Percentiles rank a stretch among this genome's conserved stretches.
These are phyloP conservation scores for Saccopteryx leptura DNA, from an alignment of 2,113 vertebrate species.

Conservation along the genomic window DNA sequence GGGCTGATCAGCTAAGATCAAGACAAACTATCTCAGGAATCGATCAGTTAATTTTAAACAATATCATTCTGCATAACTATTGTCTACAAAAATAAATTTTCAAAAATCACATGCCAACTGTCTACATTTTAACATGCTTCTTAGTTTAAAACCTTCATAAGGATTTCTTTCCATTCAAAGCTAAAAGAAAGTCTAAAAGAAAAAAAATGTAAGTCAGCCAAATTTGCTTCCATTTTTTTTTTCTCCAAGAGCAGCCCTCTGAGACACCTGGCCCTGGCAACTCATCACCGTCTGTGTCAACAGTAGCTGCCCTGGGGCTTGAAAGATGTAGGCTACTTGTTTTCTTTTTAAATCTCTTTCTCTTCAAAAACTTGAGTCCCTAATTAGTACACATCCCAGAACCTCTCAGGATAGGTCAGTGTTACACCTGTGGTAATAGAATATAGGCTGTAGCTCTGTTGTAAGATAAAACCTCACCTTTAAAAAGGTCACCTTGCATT, in stretches of 20 bases:
- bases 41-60: slow-evolving; percentile 35
- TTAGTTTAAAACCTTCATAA: neutral
- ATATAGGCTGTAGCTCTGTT: slow-evolving; percentile 60
- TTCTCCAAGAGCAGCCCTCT: neutral
- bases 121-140: neutral
- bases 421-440: slow-evolving; percentile 67
- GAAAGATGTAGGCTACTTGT: neutral
- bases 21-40: slow-evolving; percentile 42
- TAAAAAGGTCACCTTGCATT: slow-evolving; percentile 70
- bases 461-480: slow-evolving; percentile 76
- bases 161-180: slow-evolving; percentile 50
- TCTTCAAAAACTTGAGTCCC: slow-evolving; percentile 62
- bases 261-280: neutral
- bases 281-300: slow-evolving; percentile 22
- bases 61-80: neutral
- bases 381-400: slow-evolving; percentile 67
- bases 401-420: neutral
- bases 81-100: slow-evolving; percentile 6
- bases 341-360: slow-evolving; percentile 55
- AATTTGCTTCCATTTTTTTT: neutral
- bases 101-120: neutral
- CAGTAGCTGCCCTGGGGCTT: neutral
- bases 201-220: slow-evolving; percentile 26
- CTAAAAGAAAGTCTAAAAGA: neutral
- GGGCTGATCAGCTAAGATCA: neutral